Evolutionary conservation across 2,888 invertebrate genomes (phyloP).

Genomic region (Chrysina gloriosa): DNA sequence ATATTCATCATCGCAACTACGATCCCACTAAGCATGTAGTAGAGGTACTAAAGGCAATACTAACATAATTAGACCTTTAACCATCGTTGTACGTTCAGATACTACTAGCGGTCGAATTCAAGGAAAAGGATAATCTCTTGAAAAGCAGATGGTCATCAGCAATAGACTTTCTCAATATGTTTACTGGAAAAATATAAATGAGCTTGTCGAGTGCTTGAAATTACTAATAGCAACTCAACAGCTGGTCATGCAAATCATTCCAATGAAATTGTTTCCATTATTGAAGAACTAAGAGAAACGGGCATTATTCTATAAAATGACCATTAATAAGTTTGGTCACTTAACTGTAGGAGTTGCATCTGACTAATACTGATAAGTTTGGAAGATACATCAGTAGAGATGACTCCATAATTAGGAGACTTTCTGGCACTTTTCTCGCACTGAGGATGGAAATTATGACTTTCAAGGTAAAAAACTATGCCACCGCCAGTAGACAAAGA

Average conservation of each 20-base stretch:
- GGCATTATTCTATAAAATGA: too few species aligned
- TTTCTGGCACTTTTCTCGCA: neutral
- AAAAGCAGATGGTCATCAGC: neutral
- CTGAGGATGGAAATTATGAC: neutral
- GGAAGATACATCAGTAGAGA: neutral
- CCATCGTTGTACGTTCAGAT: neutral
- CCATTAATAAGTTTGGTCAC: too few species aligned
- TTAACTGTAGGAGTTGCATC: too few species aligned
- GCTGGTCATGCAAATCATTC: too few species aligned
- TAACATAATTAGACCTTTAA: neutral
- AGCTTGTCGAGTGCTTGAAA: slow-evolving; percentile 35
- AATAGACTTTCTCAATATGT: slow-evolving; percentile 12
- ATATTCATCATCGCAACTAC: too few species aligned
- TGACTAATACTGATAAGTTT: too few species aligned
- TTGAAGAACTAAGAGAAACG: too few species aligned
- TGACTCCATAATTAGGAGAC: neutral
- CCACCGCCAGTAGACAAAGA: neutral
- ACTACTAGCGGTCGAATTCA: neutral
- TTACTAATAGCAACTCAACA: slow-evolving; percentile 33
- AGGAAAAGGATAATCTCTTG: neutral
- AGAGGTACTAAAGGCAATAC: too few species aligned
- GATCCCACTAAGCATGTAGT: too few species aligned
- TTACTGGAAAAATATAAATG: slow-evolving; percentile 42
- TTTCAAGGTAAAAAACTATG: neutral
- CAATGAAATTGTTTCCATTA: too few species aligned